Percentiles rank a stretch among this genome's conserved stretches.
These are phyloP conservation scores for Stegastes partitus DNA, from an alignment of 2,113 vertebrate species.

Conservation along the genomic window DNA sequence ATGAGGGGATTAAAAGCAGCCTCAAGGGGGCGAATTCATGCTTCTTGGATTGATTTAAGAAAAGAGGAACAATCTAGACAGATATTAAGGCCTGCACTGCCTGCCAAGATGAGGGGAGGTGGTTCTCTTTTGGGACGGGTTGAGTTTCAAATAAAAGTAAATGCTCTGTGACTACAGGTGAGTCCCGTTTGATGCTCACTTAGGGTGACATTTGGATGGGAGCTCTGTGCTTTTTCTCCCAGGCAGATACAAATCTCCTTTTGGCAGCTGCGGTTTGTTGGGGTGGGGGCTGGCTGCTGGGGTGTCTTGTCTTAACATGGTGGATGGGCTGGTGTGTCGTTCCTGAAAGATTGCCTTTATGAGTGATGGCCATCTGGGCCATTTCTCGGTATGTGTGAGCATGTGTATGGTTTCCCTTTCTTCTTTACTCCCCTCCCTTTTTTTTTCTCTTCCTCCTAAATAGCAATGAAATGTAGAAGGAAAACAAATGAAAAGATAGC, in stretches of 20 bases:
- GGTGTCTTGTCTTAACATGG: slow-evolving; percentile 72
- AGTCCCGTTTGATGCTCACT: slow-evolving; percentile 70
- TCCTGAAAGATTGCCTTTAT: slow-evolving; percentile 73
- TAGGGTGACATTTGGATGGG: slow-evolving; percentile 61
- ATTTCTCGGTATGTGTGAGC: slow-evolving; percentile 42
- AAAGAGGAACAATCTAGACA: slow-evolving; percentile 59
- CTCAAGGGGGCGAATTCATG: slow-evolving; percentile 31
- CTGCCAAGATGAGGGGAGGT: slow-evolving; percentile 52
- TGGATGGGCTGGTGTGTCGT: slow-evolving; percentile 66
- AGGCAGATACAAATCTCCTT: slow-evolving; percentile 73
- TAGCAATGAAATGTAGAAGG: slow-evolving; percentile 72
- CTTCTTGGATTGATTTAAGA: slow-evolving; percentile 63
- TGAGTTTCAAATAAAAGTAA: slow-evolving; percentile 70
- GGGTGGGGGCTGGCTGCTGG: slow-evolving; percentile 22
- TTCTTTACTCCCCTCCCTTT: background rate
- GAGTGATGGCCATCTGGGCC: slow-evolving; percentile 73
- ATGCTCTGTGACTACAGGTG: slow-evolving; percentile 60
- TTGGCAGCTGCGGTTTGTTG: slow-evolving; percentile 63
- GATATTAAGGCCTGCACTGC: slow-evolving; percentile 54
- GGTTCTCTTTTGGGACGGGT: slow-evolving; percentile 53
- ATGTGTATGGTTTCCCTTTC: slow-evolving; percentile 39
- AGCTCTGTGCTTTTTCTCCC: slow-evolving; percentile 45
- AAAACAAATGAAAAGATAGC: slow-evolving; percentile 82
- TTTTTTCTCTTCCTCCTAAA: slow-evolving; percentile 57
- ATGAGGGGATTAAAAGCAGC: slow-evolving; percentile 68